Conservation (phyloP, 2,888 invertebrate species). For the Phymatocera aterrima region DNA sequence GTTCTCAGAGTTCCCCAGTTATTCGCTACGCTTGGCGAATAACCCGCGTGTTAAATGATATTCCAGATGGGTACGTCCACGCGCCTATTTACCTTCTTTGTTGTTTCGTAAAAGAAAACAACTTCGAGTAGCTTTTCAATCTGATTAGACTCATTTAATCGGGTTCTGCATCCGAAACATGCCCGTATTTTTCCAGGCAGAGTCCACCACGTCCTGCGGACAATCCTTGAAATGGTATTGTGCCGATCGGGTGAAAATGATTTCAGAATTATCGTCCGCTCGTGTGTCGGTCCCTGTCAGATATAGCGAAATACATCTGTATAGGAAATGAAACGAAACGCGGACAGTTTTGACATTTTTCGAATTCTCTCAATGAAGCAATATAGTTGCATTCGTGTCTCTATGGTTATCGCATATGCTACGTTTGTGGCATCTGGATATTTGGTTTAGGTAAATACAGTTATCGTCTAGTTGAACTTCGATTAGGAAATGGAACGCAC, state of each 20-base stretch:
- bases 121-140: background rate
- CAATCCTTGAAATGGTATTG: too few relatives aligned
- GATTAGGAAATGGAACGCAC: background rate
- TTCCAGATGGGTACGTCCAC: background rate
- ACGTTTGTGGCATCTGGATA: background rate
- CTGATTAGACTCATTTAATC: background rate
- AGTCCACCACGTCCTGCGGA: too few relatives aligned
- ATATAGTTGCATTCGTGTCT: slow-evolving; percentile 19
- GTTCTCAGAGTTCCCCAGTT: slow-evolving; percentile 27
- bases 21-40: background rate
- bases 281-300: background rate
- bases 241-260: too few relatives aligned
- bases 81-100: slow-evolving; percentile 7
- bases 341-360: too few relatives aligned
- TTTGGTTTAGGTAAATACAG: background rate
- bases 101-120: background rate
- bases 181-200: too few relatives aligned
- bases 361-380: slow-evolving; percentile 13
- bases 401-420: background rate
- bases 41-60: slow-evolving; percentile 25
- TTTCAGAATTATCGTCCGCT: too few relatives aligned
- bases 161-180: too few relatives aligned
- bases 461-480: background rate
- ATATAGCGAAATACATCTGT: background rate
- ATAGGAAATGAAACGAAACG: background rate